A percentile compares a stretch with the other conserved stretches of the same genome.
Evolutionary conservation across 1,140 invertebrate genomes (phyloP).

Genomic region (Andrena cerasifolii): DNA sequence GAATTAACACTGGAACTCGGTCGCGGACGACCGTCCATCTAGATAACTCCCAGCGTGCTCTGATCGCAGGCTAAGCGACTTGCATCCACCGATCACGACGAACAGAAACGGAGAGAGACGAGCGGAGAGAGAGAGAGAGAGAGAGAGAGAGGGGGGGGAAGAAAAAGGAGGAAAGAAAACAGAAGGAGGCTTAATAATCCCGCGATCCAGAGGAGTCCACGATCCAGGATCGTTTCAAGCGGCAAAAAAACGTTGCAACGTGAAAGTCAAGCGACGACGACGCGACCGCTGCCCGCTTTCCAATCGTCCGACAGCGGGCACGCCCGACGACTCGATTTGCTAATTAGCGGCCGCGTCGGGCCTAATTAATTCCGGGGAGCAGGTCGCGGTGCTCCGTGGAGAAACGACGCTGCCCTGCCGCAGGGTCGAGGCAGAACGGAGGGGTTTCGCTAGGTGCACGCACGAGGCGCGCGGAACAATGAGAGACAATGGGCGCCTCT

Average conservation of each 20-base stretch:
- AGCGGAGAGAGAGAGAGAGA: not conserved
- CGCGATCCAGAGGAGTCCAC: not conserved
- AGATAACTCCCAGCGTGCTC: slow-evolving; percentile 15
- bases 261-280: slow-evolving; percentile 17
- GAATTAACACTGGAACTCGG: slow-evolving; percentile 42
- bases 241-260: slow-evolving; percentile 7
- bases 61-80: not conserved
- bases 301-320: slow-evolving; percentile 7
- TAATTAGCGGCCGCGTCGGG: slow-evolving; percentile 73
- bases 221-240: not conserved
- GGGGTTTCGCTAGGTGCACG: slow-evolving; percentile 15
- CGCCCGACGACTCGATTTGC: slow-evolving; percentile 69
- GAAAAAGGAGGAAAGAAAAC: not conserved
- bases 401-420: not conserved
- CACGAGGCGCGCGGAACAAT: slow-evolving; percentile 68
- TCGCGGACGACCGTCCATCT: slow-evolving; percentile 36
- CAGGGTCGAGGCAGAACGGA: not conserved
- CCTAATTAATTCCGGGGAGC: slow-evolving; percentile 73
- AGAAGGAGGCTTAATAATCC: not conserved
- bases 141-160: not conserved
- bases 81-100: not conserved
- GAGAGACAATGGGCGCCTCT: slow-evolving; percentile 73
- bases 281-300: slow-evolving; percentile 7
- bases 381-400: not conserved
- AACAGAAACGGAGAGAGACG: not conserved